These are phyloP conservation scores for Peromyscus nudipes DNA, from an alignment of 2,797 vertebrate species.

Conservation along the genomic window DNA sequence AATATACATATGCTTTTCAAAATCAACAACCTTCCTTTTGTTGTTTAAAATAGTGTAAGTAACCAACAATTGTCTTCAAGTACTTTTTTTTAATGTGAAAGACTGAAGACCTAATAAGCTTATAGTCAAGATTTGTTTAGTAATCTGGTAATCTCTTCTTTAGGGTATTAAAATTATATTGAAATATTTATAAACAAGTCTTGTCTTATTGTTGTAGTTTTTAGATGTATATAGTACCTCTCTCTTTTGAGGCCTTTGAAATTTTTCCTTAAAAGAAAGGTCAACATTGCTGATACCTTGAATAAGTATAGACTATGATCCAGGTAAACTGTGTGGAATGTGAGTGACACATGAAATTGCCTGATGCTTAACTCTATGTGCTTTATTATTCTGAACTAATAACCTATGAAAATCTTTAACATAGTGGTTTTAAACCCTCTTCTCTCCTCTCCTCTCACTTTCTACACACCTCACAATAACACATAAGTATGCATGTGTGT, in stretches of 20 bases:
- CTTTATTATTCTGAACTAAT: not conserved
- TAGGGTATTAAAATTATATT: not conserved
- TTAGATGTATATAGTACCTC: not conserved
- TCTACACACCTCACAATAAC: not conserved
- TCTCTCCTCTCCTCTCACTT: not conserved
- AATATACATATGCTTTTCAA: not conserved
- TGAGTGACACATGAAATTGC: not conserved
- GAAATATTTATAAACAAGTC: not conserved
- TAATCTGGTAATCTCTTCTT: not conserved
- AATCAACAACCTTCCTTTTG: not conserved
- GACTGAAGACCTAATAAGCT: not conserved
- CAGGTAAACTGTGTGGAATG: not conserved
- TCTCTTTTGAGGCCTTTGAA: not conserved
- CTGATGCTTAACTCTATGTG: not conserved
- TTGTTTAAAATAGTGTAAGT: not conserved
- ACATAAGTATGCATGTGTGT: not conserved
- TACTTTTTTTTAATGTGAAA: not conserved
- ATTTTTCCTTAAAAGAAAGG: not conserved
- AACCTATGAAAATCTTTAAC: not conserved
- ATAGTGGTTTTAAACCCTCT: not conserved
- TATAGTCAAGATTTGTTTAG: not conserved
- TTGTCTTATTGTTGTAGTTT: not conserved
- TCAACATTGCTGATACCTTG: not conserved
- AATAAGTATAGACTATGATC: not conserved
- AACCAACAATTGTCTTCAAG: not conserved